Evolutionary conservation across 2,888 invertebrate genomes (phyloP).

Genomic region (Tyria jacobaeae): DNA sequence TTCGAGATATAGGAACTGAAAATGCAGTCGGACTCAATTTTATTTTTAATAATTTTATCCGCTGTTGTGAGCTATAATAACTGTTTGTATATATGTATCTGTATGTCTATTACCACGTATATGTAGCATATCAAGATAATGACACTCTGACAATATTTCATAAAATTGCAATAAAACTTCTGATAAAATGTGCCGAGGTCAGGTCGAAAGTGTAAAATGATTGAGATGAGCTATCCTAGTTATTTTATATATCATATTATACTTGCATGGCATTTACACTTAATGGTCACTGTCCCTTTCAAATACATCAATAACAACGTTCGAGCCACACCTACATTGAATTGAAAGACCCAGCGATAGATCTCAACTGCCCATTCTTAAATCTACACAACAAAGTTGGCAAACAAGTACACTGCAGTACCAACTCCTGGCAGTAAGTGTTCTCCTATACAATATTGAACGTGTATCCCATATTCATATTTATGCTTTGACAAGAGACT

Average conservation of each 20-base stretch:
- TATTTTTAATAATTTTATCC: no score
- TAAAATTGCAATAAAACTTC: slow-evolving; percentile 23
- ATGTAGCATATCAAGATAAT: slow-evolving; percentile 21
- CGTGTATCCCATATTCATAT: no score
- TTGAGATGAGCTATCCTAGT: slow-evolving; percentile 9
- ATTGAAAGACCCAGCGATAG: no score
- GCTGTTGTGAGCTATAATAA: not conserved
- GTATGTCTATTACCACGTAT: no score
- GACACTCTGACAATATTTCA: slow-evolving; percentile 25
- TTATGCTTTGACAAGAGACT: no score
- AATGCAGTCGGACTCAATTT: no score
- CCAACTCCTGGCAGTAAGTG: no score
- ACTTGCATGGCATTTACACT: not conserved
- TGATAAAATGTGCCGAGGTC: slow-evolving; percentile 2
- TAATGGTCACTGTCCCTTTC: not conserved
- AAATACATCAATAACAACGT: not conserved
- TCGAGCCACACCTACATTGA: not conserved
- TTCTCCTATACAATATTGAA: no score
- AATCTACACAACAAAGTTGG: no score
- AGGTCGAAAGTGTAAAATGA: slow-evolving; percentile 32
- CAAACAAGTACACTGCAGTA: no score
- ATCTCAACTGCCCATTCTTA: no score
- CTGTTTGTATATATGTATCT: not conserved
- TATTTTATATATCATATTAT: not conserved
- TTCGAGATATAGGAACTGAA: no score